Base-by-base conservation (phyloP, 2,797 vertebrate species). In the Peromyscus nudipes region DNA sequence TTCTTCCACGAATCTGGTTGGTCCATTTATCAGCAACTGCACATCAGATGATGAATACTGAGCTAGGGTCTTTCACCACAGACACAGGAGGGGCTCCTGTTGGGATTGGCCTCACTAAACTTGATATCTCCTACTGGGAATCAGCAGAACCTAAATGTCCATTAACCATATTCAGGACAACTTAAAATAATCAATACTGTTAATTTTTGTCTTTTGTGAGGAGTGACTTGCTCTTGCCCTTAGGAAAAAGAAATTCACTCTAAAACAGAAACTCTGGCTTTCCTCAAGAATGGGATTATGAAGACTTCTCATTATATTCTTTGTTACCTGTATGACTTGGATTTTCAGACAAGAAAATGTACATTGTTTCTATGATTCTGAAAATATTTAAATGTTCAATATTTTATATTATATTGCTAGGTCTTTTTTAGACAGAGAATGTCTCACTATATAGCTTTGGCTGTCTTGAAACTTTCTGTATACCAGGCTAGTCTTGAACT, bases 261-360 rank as follows among this genome's bases (percentile, higher is more conserved):
- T n/a, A 84, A 90, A 52, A 9, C 31, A 84, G 83, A 52, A 81
- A 40, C 55, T 80, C 75, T 91, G 40, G 10, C 23, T 92, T 92
- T 84, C 64, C 80, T 89, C 23, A 37, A 13, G 55, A 6, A 0
- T 37, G 29, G 6, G 29, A 25, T 86, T 57, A 9, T 34, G 23
- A 31, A 21, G 76, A 87, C 8, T 67, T 52, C 40, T 95, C 25
- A 6, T 82, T 6, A 0, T 57, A 25, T n/a, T 52, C 31, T 37
- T 65, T n/a, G 10, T 67, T 25, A 19, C 86, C 52, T 34, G 0
- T 25, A 25, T 67, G 25, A 0, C 27, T 79, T 94, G 79, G 64
- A 12, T 67, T 93, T 81, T 90, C 37, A 64, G 80, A 85, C 8
- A 52, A 82, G 21, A 34, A 95, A 92, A 77, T 73, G 21, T 73